phyloP scores from a whole-genome alignment of 2,113 vertebrate genomes.

The Mastomys coucha region DNA sequence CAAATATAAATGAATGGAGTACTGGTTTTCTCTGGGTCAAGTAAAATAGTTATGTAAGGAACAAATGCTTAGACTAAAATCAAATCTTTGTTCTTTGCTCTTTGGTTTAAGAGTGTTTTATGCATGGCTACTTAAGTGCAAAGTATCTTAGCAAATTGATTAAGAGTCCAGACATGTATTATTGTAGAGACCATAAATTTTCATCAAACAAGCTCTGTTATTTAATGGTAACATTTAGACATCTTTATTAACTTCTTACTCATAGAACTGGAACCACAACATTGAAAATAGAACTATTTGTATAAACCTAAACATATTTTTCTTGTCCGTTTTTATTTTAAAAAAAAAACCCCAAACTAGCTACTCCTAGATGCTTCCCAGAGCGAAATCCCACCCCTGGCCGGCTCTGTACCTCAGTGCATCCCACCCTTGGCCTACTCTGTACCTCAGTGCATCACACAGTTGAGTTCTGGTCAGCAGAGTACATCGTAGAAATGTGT shows the following conservation, averaged over 20 bases:
- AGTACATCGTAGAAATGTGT: neutral
- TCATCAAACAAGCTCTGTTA: neutral
- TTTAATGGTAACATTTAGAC: neutral
- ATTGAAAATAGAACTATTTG: neutral
- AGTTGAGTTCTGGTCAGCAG: neutral
- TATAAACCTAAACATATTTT: neutral
- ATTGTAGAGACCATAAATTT: neutral
- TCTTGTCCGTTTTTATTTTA: neutral
- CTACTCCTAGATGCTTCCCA: neutral
- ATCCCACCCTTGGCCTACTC: neutral
- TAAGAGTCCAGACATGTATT: neutral
- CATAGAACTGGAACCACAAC: neutral
- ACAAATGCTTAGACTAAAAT: neutral
- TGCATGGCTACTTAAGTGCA: constrained; percentile 7
- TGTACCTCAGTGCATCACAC: neutral
- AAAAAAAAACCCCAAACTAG: neutral
- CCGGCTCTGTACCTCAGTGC: neutral
- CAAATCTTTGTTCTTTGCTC: neutral
- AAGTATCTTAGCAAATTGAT: constrained; percentile 19
- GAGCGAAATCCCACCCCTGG: neutral
- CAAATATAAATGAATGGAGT: neutral
- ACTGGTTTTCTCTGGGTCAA: neutral
- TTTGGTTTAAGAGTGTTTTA: constrained; percentile 39
- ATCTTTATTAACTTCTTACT: neutral
- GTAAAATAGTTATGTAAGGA: neutral